These are phyloP conservation scores for Gallinago jamesoni DNA, from an alignment of 2,113 vertebrate species.

Conservation along the genomic window DNA sequence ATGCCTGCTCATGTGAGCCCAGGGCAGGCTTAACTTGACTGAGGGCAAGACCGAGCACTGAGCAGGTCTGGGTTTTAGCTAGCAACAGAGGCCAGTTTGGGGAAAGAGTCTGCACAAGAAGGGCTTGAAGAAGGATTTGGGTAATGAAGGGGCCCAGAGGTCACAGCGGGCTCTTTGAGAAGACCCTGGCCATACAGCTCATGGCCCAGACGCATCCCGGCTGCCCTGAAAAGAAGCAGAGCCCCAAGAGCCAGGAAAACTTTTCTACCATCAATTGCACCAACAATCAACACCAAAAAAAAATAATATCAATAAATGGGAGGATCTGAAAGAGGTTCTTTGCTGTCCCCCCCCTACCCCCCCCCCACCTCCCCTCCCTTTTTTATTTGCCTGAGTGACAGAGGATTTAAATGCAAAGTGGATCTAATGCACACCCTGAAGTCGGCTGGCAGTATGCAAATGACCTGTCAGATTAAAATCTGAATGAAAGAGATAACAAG, in stretches of 20 bases:
- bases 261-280: neutral
- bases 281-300: neutral
- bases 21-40: neutral
- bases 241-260: neutral
- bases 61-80: neutral
- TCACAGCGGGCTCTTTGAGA: neutral
- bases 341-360: neutral
- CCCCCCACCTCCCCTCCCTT: neutral
- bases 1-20: neutral
- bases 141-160: neutral
- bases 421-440: conserved; percentile 71
- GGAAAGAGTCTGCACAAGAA: neutral
- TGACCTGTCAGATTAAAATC: conserved; percentile 78
- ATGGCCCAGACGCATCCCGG: neutral
- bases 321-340: conserved; percentile 52
- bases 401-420: conserved; percentile 74
- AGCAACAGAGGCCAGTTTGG: neutral
- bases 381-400: conserved; percentile 66
- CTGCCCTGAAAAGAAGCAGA: neutral
- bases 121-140: neutral
- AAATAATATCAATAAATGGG: conserved; percentile 5
- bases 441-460: conserved; percentile 78
- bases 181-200: neutral
- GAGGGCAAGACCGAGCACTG: neutral
- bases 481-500: conserved; percentile 79